Evolutionary conservation across 2,797 vertebrate genomes (phyloP).

Genomic region (Agapornis canus): DNA sequence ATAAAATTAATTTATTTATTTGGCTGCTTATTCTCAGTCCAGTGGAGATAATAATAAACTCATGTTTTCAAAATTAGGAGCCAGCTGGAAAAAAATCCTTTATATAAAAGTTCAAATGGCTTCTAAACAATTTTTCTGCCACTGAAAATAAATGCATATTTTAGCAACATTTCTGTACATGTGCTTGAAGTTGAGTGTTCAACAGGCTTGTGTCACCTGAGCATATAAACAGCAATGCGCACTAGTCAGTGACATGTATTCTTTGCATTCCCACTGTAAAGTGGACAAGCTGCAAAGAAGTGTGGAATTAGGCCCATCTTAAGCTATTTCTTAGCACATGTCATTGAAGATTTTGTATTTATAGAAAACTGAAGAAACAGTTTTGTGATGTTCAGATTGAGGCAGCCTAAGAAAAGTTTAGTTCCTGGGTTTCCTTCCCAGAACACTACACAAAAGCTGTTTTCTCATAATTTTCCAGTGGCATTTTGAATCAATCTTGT

Average conservation of each 20-base stretch:
- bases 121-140: not conserved
- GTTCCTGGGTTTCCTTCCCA: not conserved
- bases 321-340: not conserved
- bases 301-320: not conserved
- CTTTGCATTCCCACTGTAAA: not conserved
- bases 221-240: not conserved
- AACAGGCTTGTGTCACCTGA: not conserved
- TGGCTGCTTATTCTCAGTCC: not conserved
- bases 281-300: not conserved
- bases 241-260: not conserved
- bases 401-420: not conserved
- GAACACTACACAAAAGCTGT: not conserved
- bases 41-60: not conserved
- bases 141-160: not conserved
- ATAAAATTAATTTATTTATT: not conserved
- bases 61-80: not conserved
- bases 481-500: not conserved
- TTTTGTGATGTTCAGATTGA: not conserved
- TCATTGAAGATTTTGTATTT: not conserved
- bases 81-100: not conserved
- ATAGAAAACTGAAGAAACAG: not conserved
- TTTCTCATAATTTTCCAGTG: not conserved
- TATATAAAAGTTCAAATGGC: not conserved
- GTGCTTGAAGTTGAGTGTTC: not conserved
- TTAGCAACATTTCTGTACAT: not conserved